phyloP scores from a whole-genome alignment of 2,797 vertebrate species.

The Muraenolepis orangiensis region DNA sequence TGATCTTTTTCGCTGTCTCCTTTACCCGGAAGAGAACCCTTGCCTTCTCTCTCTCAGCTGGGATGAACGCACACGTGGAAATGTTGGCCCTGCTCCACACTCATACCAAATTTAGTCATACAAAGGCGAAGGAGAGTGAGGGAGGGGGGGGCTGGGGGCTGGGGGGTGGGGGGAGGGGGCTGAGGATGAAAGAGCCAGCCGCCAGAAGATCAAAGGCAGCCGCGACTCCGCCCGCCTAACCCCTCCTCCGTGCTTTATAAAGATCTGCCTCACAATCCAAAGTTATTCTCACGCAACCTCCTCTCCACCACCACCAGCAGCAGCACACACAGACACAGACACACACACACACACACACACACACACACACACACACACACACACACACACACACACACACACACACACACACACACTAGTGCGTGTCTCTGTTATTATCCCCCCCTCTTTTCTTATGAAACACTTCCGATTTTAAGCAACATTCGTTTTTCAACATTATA shows the following conservation, averaged over 20 bases:
- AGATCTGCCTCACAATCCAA: constrained; percentile 69
- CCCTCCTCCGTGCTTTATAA: constrained; percentile 84
- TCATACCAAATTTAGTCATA: constrained; percentile 98
- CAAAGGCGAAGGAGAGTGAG: constrained; percentile 84
- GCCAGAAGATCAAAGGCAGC: constrained; percentile 92
- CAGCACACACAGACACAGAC: constrained; percentile 36
- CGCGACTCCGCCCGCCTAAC: constrained; percentile 77
- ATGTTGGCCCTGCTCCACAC: constrained; percentile 89
- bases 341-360: constrained; percentile 15
- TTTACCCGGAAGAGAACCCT: constrained; percentile 98
- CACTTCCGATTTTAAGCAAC: constrained; percentile 17
- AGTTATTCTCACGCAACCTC: constrained; percentile 78
- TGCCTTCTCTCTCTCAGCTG: constrained; percentile 89
- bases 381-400: constrained; percentile 32
- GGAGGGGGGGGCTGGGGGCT: constrained; percentile 23
- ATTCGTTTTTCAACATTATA: constrained; percentile 1
- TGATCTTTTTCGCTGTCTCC: constrained; percentile 89
- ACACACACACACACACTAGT: neutral
- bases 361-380: constrained; percentile 16
- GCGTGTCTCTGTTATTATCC: constrained; percentile 26
- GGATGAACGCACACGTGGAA: constrained; percentile 97
- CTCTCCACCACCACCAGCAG: constrained; percentile 39
- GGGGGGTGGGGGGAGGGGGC: constrained; percentile 54
- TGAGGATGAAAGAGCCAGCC: constrained; percentile 88
- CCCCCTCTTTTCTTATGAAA: constrained; percentile 21